Evolutionary conservation across 2,888 invertebrate species (phyloP).

Genomic region (Apamea crenata): DNA sequence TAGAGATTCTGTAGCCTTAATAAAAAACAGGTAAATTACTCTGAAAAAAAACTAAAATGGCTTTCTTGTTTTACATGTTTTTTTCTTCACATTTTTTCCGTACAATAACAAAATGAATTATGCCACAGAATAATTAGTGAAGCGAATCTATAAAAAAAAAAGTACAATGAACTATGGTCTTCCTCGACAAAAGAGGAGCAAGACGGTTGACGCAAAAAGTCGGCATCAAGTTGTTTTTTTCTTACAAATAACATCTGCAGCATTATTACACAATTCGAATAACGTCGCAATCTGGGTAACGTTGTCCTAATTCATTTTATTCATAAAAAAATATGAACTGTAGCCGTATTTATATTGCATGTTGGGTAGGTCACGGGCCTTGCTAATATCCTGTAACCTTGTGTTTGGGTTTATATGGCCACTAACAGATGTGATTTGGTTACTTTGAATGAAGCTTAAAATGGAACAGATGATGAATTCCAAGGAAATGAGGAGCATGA

Average conservation of each 20-base stretch:
- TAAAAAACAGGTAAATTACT: neutral
- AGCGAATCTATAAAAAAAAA: conserved; percentile 31
- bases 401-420: conserved; percentile 44
- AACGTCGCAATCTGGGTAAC: conserved; percentile 62
- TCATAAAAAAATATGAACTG: conserved; percentile 11
- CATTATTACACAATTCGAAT: conserved; percentile 67
- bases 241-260: conserved; percentile 71
- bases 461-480: conserved; percentile 17
- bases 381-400: conserved; percentile 71
- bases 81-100: neutral
- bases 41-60: conserved; percentile 2
- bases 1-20: neutral
- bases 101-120: conserved; percentile 8
- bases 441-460: conserved; percentile 44
- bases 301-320: conserved; percentile 67
- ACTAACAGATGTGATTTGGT: conserved; percentile 50
- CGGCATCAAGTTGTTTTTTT: conserved; percentile 52
- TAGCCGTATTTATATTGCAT: conserved; percentile 45
- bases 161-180: conserved; percentile 29
- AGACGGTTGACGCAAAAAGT: conserved; percentile 56
- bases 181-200: conserved; percentile 47
- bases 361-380: conserved; percentile 61
- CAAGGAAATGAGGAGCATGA: conserved; percentile 19
- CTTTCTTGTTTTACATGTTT: neutral
- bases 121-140: conserved; percentile 16